Percentiles rank a stretch among this genome's conserved stretches.
phyloP scores from a whole-genome alignment of 2,113 vertebrate genomes.

The Nothobranchius kuhntae region DNA sequence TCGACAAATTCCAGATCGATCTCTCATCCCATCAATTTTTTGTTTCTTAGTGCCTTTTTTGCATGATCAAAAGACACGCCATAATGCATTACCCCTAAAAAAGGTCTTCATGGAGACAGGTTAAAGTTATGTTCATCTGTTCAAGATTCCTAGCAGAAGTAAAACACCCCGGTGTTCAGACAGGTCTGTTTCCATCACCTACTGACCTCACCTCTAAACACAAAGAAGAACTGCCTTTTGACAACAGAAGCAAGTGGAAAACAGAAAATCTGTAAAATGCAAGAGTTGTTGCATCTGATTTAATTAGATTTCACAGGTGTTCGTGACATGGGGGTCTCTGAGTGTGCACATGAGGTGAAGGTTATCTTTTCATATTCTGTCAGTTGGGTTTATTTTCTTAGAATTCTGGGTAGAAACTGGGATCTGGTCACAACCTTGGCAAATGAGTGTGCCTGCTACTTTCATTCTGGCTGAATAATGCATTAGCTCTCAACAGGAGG shows the following conservation, averaged over 20 bases:
- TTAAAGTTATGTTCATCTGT: no score
- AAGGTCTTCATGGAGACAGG: constrained; percentile 25
- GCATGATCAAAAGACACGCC: constrained; percentile 1
- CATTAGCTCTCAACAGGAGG: constrained; percentile 42
- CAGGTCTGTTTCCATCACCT: no score
- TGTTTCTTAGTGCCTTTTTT: no score
- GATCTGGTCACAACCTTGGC: constrained; percentile 49
- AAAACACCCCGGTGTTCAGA: no score
- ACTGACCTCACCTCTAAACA: background rate
- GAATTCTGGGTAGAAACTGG: constrained; percentile 24
- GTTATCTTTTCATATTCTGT: constrained; percentile 33
- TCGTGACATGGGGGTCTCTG: background rate
- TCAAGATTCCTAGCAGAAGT: no score
- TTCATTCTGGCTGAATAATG: constrained; percentile 59
- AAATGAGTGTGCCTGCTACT: constrained; percentile 37
- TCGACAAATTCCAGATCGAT: no score
- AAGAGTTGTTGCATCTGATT: background rate
- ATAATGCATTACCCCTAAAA: constrained; percentile 43
- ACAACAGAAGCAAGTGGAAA: background rate
- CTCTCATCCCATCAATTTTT: no score
- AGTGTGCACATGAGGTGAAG: constrained; percentile 9
- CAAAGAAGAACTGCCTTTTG: background rate
- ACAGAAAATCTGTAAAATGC: background rate
- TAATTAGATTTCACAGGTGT: background rate
- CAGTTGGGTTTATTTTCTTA: constrained; percentile 32